Conservation (phyloP, 1,140 invertebrate genomes). For the Chironomus tepperi region DNA sequence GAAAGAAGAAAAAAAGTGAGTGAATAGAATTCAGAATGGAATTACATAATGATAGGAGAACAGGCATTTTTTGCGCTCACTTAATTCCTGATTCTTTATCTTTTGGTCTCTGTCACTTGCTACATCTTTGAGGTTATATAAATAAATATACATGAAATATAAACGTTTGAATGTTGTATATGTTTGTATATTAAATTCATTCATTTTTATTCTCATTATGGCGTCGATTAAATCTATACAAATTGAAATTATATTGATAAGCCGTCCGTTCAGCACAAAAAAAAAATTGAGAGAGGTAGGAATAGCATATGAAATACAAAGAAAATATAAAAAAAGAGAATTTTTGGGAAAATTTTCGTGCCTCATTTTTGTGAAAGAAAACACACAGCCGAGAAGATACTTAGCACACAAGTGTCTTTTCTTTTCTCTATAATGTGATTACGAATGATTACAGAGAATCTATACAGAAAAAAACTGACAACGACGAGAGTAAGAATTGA, state of each 20-base stretch:
- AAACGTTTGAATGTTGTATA: no score
- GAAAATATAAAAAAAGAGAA: not conserved
- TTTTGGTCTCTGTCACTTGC: no score
- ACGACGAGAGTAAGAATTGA: not conserved
- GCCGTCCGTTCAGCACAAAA: not conserved
- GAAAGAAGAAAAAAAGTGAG: no score
- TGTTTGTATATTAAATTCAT: not conserved
- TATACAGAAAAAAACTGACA: not conserved
- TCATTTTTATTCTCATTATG: not conserved
- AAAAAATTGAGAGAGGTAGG: not conserved
- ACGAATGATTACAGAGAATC: not conserved
- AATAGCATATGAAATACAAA: not conserved
- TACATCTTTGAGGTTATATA: no score
- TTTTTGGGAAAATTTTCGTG: not conserved
- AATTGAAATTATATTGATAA: not conserved
- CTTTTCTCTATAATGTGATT: not conserved
- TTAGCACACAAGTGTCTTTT: conserved; percentile 3
- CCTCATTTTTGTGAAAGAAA: not conserved
- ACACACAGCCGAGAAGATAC: not conserved
- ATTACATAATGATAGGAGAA: no score
- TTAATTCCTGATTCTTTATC: no score
- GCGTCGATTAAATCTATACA: conserved; percentile 12
- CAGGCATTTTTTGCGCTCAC: no score
- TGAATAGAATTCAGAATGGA: no score
- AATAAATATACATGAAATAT: no score